Base-by-base conservation (phyloP, 2,888 invertebrate species). In the Priocnemis perturbator region DNA sequence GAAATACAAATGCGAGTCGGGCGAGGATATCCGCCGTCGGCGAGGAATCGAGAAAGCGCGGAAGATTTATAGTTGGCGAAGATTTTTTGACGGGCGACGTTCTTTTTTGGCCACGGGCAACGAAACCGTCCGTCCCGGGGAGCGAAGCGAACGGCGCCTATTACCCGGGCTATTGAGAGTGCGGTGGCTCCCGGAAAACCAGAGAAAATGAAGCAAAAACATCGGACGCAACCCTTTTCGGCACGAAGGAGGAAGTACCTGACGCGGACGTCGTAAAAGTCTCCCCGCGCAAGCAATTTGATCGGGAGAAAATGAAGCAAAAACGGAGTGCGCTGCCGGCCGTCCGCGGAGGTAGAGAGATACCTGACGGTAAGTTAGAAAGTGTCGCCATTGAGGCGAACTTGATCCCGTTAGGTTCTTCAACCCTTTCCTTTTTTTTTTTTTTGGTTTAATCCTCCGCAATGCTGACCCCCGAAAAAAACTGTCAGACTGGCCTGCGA, bases 121-220 rank as follows among this genome's bases (percentile, higher is more conserved):
- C 5, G 26, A 26, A 5, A 26, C 26, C 26, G 26, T 26, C 26
- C 26, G 26, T 26, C 78, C 73, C 72, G 73, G 58, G 52, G 73
- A 68, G 77, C 76, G 74, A 74, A 73, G 77, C 81, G 78, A 84
- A 84, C 78, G 76, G 77, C 76, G 74, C 73, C 83, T 78, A 81
- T 74, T 76, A 73, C 73, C 76, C 58, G 66, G 66, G 57, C 70
- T 69, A 73, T 73, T 69, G 69, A 71, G 55, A 68, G 73, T 74
- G 77, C 77, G 79, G 82, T 75, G 73, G 78, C 77, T 83, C 69
- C 73, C 76, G 75, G 74, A 81, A 81, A 84, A 84, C 80, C 82
- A 80, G 80, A 80, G 80, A 84, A 82, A 86, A 84, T 83, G 70
- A 68, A 61, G 74, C 79, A 80, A 83, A 84, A 82, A 83, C 71